phyloP scores from a whole-genome alignment of 2,113 vertebrate genomes.

The Pteropus alecto region DNA sequence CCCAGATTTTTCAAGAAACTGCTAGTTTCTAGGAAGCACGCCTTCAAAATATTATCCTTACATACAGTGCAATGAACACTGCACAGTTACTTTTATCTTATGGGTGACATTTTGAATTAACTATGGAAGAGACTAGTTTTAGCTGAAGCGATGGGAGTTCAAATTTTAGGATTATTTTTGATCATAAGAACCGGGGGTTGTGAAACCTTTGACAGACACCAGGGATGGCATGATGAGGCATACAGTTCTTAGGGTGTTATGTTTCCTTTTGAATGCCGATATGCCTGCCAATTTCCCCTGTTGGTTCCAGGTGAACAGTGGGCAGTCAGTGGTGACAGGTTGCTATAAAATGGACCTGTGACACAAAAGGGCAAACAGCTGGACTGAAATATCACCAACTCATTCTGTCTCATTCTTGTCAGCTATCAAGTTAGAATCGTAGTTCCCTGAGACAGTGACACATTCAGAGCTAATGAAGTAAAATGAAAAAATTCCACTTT shows the following conservation, averaged over 20 bases:
- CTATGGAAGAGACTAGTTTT: background rate
- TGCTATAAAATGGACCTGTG: background rate
- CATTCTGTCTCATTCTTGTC: conserved; percentile 33
- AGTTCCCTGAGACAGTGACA: background rate
- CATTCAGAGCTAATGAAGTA: conserved; percentile 20
- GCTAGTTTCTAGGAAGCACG: conserved; percentile 1
- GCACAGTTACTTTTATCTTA: background rate
- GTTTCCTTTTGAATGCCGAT: conserved; percentile 17
- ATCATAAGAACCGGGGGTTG: background rate
- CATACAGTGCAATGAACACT: background rate
- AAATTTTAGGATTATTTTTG: background rate
- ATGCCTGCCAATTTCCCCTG: background rate
- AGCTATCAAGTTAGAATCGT: background rate
- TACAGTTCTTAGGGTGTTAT: background rate
- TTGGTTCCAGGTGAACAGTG: background rate
- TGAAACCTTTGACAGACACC: background rate
- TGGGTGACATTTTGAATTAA: conserved; percentile 10
- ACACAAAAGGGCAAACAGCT: background rate
- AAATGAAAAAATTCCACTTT: background rate
- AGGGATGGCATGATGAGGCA: background rate
- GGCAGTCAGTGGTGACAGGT: background rate
- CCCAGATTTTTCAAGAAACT: background rate
- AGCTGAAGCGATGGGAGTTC: background rate
- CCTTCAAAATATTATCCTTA: background rate
- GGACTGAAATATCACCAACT: background rate